These are phyloP conservation scores for Sebastes melanostomus DNA, from an alignment of 2,797 vertebrate genomes.

Conservation along the genomic window DNA sequence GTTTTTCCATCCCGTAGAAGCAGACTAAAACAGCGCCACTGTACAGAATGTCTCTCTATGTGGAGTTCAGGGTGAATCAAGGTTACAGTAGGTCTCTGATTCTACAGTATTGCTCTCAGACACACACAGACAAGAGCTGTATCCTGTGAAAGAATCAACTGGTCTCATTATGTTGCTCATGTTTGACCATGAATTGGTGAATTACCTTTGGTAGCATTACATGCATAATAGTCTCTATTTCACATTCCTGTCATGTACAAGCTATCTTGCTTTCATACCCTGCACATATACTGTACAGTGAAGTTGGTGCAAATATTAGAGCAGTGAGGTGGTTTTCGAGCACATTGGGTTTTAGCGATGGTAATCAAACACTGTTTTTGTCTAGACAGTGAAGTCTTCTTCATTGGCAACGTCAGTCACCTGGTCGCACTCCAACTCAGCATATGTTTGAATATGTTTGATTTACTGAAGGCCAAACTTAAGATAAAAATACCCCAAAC, in stretches of 20 bases:
- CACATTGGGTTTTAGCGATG: background rate
- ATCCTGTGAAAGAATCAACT: background rate
- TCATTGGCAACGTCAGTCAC: background rate
- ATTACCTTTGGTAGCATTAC: background rate
- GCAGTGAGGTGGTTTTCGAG: background rate
- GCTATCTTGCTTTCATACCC: background rate
- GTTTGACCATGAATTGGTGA: background rate
- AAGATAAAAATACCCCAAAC: background rate
- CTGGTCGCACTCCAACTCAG: background rate
- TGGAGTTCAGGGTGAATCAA: constrained; percentile 8
- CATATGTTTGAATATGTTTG: background rate
- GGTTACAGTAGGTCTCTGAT: constrained; percentile 1
- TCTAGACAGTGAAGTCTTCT: background rate
- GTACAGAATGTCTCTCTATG: background rate
- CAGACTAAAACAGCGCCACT: background rate
- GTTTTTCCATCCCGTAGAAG: constrained; percentile 37
- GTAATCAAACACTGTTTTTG: background rate
- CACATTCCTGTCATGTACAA: background rate
- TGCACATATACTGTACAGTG: background rate
- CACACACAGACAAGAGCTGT: background rate
- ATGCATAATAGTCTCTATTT: background rate
- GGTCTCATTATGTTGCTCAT: background rate
- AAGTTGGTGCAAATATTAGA: background rate
- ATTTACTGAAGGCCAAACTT: background rate
- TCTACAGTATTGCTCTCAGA: background rate